Evolutionary conservation across 2,113 vertebrate species (phyloP).

Genomic region (Astur gentilis): DNA sequence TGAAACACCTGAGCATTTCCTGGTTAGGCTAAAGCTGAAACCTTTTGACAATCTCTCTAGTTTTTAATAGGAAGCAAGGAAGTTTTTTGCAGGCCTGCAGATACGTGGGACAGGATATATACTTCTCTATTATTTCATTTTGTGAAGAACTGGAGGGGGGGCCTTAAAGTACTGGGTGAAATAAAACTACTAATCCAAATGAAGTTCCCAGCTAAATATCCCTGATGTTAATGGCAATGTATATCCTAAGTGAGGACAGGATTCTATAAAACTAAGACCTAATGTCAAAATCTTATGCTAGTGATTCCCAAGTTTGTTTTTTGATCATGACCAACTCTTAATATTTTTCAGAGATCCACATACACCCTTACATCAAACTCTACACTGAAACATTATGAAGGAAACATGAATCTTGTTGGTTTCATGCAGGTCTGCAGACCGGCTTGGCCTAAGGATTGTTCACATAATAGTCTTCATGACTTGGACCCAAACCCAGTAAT

Average conservation of each 20-base stretch:
- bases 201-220: neutral
- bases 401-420: neutral
- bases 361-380: neutral
- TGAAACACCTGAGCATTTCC: neutral
- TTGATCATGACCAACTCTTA: neutral
- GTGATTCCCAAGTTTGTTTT: neutral
- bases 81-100: neutral
- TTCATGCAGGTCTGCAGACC: neutral
- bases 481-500: neutral
- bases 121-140: neutral
- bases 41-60: neutral
- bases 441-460: neutral
- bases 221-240: neutral
- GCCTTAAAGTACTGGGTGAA: neutral
- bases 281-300: neutral
- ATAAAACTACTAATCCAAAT: neutral
- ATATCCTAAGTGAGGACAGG: neutral
- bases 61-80: neutral
- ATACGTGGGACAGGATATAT: neutral
- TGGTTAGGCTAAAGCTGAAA: neutral
- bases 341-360: neutral
- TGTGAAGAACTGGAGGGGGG: neutral
- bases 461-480: neutral
- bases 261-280: neutral
- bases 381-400: neutral